Conservation (phyloP, 2,113 vertebrate genomes). For the Pomatorhinus ruficollis region DNA sequence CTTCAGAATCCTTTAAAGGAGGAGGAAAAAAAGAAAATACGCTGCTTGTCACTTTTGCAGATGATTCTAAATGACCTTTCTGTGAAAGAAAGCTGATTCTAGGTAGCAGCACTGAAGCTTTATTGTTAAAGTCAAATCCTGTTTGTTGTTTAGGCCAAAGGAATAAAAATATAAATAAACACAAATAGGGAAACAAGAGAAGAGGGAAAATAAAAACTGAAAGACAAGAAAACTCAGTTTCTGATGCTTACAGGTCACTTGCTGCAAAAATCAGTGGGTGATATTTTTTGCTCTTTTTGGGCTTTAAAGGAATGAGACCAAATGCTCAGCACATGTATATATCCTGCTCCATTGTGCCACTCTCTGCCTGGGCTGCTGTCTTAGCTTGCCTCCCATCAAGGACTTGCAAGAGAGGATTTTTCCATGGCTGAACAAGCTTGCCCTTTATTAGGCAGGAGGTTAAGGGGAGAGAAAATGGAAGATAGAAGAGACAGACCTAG, state of each 20-base stretch:
- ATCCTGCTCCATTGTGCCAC: neutral
- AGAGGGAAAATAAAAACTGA: neutral
- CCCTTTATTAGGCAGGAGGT: neutral
- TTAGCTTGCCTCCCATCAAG: neutral
- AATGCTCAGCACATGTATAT: neutral
- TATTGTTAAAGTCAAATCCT: neutral
- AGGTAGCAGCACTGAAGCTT: neutral
- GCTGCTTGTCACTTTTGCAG: neutral
- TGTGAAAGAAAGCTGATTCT: neutral
- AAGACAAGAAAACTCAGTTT: neutral
- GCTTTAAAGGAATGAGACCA: neutral
- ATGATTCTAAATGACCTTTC: neutral
- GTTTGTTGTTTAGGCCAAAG: neutral
- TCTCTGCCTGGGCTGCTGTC: neutral
- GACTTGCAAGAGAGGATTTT: neutral
- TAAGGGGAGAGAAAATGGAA: neutral
- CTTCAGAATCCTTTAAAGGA: neutral
- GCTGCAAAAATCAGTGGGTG: neutral
- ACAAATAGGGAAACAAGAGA: neutral
- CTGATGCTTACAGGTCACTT: neutral
- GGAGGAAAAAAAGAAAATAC: neutral
- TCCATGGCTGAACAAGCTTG: neutral
- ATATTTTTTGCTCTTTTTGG: neutral
- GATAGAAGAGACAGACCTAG: neutral
- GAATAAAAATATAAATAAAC: neutral